Evolutionary conservation across 2,797 vertebrate genomes (phyloP), one percentile per base, ranked within the genome.

Genomic region (Siniperca undulata): DNA sequence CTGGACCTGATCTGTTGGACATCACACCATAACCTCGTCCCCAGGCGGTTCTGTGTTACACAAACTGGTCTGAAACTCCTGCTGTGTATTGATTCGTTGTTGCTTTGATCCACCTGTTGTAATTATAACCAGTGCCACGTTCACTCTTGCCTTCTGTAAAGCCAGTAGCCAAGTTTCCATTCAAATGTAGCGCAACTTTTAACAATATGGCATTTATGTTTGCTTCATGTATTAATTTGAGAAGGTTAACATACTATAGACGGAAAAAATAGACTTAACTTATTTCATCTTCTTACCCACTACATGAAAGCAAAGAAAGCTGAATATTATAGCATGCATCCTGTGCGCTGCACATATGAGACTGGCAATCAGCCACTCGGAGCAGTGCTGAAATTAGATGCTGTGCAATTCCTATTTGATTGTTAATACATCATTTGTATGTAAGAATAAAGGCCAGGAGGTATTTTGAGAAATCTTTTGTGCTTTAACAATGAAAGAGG

Each of bases 41-140:
- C 69, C 62, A 4, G 71, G 78, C 19, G 6, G 38, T 53, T 79
- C 70, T 83, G 77, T 77, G 73, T 77, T 75, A 55, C 78, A 88
- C 74, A 85, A 64, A 85, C 84, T 85, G 76, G 52, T 80, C 77
- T 70, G 60, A 74, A 80, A 5, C 67, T 77, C 89, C 86, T 14
- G 83, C 81, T 75, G 84, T 48, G 65, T 44, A 74, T 69, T 46
- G 74, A 88, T 75, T 80, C 56, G 7, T 3, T 0, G 60, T 50
- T 66, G 27, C 80, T 79, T 42, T n/a, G 7, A 67, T 13, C 27
- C 70, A 73, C 75, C 55, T 78, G 81, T 76, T 73, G 74, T 71
- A 66, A 70, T 77, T 38, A 74, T 19, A 50, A 14, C 36, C 1
- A 13, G 22, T 9, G 42, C 5, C 19, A 19, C 40, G n/a, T 48